phyloP scores from a whole-genome alignment of 1,140 invertebrate genomes.

The Ladona fulva region DNA sequence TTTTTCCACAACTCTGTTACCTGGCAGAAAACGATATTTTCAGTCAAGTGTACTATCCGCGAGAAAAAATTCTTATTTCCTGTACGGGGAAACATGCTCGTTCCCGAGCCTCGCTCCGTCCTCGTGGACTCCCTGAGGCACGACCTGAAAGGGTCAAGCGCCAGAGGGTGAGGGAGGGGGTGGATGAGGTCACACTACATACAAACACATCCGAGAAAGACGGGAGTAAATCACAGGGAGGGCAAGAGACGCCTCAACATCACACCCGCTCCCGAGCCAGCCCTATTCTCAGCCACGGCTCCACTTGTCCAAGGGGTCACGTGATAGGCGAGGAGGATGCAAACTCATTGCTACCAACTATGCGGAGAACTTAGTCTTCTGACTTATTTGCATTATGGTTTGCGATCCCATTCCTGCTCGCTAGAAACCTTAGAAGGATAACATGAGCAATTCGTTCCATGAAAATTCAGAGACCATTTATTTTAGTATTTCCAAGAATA shows the following conservation, averaged over 20 bases:
- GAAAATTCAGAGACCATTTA: no score
- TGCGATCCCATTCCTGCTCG: no score
- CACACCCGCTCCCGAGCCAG: not conserved
- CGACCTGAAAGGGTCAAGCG: not conserved
- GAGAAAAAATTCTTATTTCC: no score
- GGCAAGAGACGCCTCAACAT: not conserved
- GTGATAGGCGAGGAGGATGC: not conserved
- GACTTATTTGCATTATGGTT: no score
- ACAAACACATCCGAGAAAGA: not conserved
- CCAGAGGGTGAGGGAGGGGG: not conserved
- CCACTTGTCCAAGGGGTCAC: constrained; percentile 1
- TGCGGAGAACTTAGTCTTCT: no score
- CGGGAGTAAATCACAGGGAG: constrained; percentile 1
- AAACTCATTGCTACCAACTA: not conserved
- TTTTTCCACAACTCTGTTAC: no score
- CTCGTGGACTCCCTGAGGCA: not conserved
- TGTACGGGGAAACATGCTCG: not conserved
- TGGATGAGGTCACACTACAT: not conserved
- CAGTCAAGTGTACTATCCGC: no score
- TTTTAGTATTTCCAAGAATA: no score
- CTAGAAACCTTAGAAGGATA: no score
- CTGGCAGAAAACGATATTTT: no score
- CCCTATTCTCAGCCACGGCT: not conserved
- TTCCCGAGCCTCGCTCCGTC: not conserved
- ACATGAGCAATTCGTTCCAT: no score